A percentile compares a stretch with the other conserved stretches of the same genome.
Conservation (phyloP, 2,888 invertebrate species). For the Steinernema carpocapsae region DNA sequence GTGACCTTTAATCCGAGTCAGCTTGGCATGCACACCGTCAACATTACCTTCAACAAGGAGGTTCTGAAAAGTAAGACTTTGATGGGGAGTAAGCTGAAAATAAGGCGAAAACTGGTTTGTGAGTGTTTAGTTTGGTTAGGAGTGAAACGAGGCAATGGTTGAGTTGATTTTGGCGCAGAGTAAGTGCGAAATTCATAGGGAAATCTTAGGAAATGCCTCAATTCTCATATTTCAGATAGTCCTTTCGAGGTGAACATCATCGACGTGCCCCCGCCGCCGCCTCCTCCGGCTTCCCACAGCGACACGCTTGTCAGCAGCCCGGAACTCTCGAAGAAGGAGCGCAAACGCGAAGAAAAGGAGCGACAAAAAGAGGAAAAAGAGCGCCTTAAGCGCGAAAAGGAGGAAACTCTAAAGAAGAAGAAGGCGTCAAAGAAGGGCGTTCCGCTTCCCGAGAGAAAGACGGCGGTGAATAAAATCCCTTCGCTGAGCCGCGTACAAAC, state of each 20-base stretch:
- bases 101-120: conserved; percentile 38
- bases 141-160: not conserved
- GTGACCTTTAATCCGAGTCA: conserved; percentile 95
- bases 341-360: conserved; percentile 31
- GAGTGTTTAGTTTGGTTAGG: not conserved
- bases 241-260: conserved; percentile 76
- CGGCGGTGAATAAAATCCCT: conserved; percentile 61
- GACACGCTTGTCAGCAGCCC: conserved; percentile 35
- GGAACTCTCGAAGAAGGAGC: conserved; percentile 37
- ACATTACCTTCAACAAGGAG: conserved; percentile 95
- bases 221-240: conserved; percentile 74
- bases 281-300: not conserved
- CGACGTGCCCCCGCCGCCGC: conserved; percentile 40
- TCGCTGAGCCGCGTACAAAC: conserved; percentile 64
- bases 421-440: conserved; percentile 60
- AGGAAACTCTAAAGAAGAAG: conserved; percentile 60
- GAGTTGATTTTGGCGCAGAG: too few species aligned
- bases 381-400: conserved; percentile 53
- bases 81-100: not conserved
- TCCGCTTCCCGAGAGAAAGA: conserved; percentile 46
- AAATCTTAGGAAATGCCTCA: too few species aligned
- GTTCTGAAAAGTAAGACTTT: conserved; percentile 69
- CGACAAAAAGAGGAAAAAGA: conserved; percentile 52
- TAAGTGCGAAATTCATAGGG: too few species aligned
- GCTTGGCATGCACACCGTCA: conserved; percentile 90